Evolutionary conservation across 2,797 vertebrate species (phyloP).

Genomic region (Crocidura indochinensis): DNA sequence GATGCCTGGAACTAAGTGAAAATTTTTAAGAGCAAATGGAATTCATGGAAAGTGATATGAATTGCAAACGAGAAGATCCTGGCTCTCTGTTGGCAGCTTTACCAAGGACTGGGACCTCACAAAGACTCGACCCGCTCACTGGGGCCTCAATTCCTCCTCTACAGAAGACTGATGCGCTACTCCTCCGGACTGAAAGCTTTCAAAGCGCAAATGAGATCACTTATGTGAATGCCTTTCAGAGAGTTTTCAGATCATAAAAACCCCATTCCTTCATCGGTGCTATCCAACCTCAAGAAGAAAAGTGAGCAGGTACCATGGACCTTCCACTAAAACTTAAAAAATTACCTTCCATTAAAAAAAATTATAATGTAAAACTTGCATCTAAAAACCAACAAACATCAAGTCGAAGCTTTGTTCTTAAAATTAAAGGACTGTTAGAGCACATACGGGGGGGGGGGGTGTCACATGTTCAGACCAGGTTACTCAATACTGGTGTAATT

Average conservation of each 20-base stretch:
- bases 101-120: slow-evolving; percentile 53
- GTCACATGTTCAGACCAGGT: slow-evolving; percentile 49
- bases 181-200: slow-evolving; percentile 60
- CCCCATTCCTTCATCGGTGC: not conserved
- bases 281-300: slow-evolving; percentile 30
- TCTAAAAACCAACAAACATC: slow-evolving; percentile 10
- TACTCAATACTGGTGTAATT: slow-evolving; percentile 74
- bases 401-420: slow-evolving; percentile 64
- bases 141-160: slow-evolving; percentile 30
- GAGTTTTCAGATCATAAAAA: slow-evolving; percentile 65
- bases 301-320: not conserved
- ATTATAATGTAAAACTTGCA: slow-evolving; percentile 37
- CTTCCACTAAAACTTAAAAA: too few relatives aligned
- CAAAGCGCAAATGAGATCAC: slow-evolving; percentile 65
- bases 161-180: slow-evolving; percentile 9
- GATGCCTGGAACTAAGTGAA: slow-evolving; percentile 73
- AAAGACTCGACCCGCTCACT: slow-evolving; percentile 10
- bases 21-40: slow-evolving; percentile 74
- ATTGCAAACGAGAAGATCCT: slow-evolving; percentile 63
- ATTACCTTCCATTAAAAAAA: slow-evolving; percentile 41
- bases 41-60: slow-evolving; percentile 77
- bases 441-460: not conserved
- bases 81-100: slow-evolving; percentile 39
- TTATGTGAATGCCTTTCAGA: slow-evolving; percentile 48
- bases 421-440: slow-evolving; percentile 56